These are phyloP conservation scores for Octomys mimax DNA, from an alignment of 2,797 vertebrate species.

Conservation along the genomic window DNA sequence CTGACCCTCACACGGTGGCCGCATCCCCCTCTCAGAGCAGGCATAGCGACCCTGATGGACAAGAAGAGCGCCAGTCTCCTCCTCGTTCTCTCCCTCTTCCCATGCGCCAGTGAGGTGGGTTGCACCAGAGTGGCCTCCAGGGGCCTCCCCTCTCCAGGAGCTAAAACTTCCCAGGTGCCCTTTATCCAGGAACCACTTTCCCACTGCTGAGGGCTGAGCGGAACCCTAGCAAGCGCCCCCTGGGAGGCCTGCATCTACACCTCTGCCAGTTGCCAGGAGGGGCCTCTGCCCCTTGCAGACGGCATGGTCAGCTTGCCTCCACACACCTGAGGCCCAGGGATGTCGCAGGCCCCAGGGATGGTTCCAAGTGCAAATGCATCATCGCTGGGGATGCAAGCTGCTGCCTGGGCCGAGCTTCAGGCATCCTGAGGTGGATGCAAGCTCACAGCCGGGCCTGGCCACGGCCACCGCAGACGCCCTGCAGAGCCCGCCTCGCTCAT, in stretches of 20 bases:
- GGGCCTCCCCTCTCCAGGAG: background rate
- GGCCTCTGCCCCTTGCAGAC: too few relatives aligned
- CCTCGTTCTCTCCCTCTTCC: too few relatives aligned
- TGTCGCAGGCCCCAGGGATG: background rate
- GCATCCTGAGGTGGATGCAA: background rate
- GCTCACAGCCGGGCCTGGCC: constrained; percentile 57
- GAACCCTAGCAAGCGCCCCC: background rate
- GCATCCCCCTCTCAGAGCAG: background rate
- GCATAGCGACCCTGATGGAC: accelerated
- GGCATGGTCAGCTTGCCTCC: accelerated
- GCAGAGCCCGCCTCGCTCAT: constrained; percentile 76
- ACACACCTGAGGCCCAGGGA: background rate
- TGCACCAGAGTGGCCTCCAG: background rate
- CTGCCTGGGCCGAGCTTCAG: background rate
- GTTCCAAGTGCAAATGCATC: background rate
- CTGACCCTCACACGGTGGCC: background rate
- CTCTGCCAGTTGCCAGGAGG: background rate
- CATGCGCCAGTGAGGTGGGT: accelerated
- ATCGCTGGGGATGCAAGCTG: background rate
- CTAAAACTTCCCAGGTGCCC: background rate
- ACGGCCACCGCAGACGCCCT: constrained; percentile 57
- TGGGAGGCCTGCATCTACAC: background rate
- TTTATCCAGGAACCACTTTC: background rate
- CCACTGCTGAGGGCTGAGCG: background rate
- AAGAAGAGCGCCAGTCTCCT: accelerated